Percentiles rank a stretch among this genome's conserved stretches.
Evolutionary conservation across 2,888 invertebrate species (phyloP).

Genomic region (Sylvicola cinctus): DNA sequence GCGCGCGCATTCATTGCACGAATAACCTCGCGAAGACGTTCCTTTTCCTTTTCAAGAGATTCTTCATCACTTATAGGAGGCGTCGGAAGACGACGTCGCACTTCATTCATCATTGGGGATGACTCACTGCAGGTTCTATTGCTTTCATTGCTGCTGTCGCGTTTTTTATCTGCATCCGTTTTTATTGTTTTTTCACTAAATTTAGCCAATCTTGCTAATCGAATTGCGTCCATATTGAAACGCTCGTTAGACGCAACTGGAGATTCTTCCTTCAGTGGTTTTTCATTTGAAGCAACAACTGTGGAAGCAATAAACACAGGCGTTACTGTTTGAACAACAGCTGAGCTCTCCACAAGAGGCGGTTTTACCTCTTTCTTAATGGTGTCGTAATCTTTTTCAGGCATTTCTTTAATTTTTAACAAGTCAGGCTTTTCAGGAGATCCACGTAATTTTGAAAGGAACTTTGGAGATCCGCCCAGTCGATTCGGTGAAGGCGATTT

Average conservation of each 20-base stretch:
- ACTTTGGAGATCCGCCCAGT: slow-evolving; percentile 1
- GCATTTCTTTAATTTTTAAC: neutral
- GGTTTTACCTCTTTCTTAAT: too few species aligned
- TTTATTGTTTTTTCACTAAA: slow-evolving; percentile 11
- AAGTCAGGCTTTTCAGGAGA: too few species aligned
- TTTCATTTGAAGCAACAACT: slow-evolving; percentile 1
- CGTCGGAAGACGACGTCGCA: neutral
- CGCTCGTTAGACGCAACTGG: slow-evolving; percentile 4
- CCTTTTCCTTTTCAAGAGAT: slow-evolving; percentile 10
- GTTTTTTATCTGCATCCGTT: neutral
- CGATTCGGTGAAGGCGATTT: slow-evolving; percentile 7
- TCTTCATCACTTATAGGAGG: slow-evolving; percentile 5
- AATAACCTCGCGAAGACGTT: slow-evolving; percentile 10
- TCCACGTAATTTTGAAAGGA: neutral
- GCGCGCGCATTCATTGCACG: slow-evolving; percentile 11
- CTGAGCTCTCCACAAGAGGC: neutral
- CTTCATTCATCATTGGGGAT: too few species aligned
- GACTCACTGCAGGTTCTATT: neutral
- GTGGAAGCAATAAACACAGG: slow-evolving; percentile 7
- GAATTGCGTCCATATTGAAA: slow-evolving; percentile 16
- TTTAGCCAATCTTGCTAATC: slow-evolving; percentile 21
- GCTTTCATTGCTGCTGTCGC: neutral
- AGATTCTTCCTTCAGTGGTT: neutral
- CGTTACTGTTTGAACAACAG: slow-evolving; percentile 5
- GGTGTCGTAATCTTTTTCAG: neutral